Conservation (phyloP, 2,888 invertebrate species). For the Nemoura dubitans region DNA sequence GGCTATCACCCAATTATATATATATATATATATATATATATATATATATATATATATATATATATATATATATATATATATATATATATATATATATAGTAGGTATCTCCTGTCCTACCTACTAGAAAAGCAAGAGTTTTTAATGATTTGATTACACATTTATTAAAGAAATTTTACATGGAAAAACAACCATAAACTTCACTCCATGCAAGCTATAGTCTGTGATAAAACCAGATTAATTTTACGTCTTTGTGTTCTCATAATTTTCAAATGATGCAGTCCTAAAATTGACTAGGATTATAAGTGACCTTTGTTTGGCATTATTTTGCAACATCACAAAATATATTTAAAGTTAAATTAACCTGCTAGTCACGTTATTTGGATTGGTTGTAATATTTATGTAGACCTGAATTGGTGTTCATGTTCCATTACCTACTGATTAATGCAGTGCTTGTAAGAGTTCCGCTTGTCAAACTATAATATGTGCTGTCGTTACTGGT, state of each 20-base stretch:
- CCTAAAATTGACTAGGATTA: not conserved
- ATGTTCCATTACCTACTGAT: not conserved
- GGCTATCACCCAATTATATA: no score
- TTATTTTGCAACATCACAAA: not conserved
- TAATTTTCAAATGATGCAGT: not conserved
- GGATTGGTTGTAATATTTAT: not conserved
- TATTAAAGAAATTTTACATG: constrained; percentile 47
- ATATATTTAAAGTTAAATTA: not conserved
- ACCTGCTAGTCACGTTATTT: not conserved
- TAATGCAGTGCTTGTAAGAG: not conserved
- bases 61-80: no score
- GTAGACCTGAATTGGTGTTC: not conserved
- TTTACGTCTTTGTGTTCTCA: not conserved
- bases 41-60: no score
- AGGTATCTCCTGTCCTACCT: no score
- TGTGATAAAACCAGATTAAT: constrained; percentile 49
- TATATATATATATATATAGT: no score
- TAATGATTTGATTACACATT: constrained; percentile 47
- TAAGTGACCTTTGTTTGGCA: not conserved
- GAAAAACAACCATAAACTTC: constrained; percentile 47
- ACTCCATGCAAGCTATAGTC: constrained; percentile 49
- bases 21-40: no score
- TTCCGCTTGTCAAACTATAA: not conserved
- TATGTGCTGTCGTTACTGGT: not conserved
- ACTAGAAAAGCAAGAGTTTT: not conserved